phyloP scores from a whole-genome alignment of 2,888 invertebrate species.

The Poecilus cupreus region DNA sequence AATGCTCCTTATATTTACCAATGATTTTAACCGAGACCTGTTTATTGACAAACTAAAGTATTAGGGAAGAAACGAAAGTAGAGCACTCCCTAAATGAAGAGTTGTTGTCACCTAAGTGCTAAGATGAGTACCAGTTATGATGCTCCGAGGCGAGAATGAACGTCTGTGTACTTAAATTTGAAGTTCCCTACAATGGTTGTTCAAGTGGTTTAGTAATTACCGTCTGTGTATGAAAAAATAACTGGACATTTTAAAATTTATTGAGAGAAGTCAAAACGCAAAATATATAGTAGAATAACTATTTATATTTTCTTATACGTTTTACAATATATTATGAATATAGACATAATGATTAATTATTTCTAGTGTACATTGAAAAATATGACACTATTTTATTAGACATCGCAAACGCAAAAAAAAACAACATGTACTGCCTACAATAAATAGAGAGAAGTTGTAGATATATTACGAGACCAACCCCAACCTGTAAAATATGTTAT shows the following conservation, averaged over 20 bases:
- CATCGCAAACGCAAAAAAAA: too few species aligned
- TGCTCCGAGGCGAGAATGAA: constrained; percentile 1
- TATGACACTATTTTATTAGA: too few species aligned
- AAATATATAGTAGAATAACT: too few species aligned
- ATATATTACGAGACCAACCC: too few species aligned
- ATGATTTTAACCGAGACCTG: neutral
- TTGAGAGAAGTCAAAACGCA: neutral
- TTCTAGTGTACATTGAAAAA: too few species aligned
- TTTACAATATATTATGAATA: too few species aligned
- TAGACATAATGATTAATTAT: too few species aligned
- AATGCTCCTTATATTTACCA: neutral
- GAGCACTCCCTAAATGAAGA: constrained; percentile 9
- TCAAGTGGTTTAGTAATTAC: constrained; percentile 15
- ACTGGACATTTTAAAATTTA: too few species aligned
- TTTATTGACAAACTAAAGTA: constrained; percentile 15
- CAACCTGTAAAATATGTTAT: too few species aligned
- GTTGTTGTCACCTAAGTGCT: constrained; percentile 26
- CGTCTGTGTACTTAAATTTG: neutral
- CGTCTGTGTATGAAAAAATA: neutral
- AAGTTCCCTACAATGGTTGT: neutral
- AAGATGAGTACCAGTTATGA: constrained; percentile 1
- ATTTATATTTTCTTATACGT: neutral
- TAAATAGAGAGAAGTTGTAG: too few species aligned
- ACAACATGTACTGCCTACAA: too few species aligned
- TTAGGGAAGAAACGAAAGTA: constrained; percentile 15